Evolutionary conservation across 30 jellyfish, hydroid and myxozoan species (phyloP), one percentile per base, ranked within the genome.

Genomic region (Aurelia aurita complex sp. Pacific): DNA sequence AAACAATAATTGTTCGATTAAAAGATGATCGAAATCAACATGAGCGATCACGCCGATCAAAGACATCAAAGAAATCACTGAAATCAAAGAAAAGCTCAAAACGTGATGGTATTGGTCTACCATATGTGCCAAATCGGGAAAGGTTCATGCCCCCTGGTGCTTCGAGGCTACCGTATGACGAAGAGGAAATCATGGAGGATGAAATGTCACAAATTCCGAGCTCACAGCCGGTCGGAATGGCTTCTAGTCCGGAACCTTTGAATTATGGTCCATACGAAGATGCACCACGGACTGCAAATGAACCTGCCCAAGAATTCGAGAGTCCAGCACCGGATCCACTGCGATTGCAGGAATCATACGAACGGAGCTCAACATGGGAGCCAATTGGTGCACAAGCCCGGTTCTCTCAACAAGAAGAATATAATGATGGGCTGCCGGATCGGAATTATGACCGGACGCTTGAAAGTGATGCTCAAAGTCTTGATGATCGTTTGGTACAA

Each of bases 351-450:
- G 87, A 79, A 19, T 68, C 52, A 18, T 87, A 64, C 46, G 96
- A 87, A 72, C 55, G 90, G n/a, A 77, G 96, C 70, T 62, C 89
- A 10, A 64, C 85, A 7, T 87, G 96, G 96, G 90, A 87, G 83
- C 96, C 96, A 50, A 54, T 71, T 40, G 87, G 90, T 8, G 38
- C 81, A 57, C 74, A 40, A 15, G n/a, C 66, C 17, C 93, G 70
- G 54, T 84, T 84, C 87, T 38, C 59, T 38, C 50, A 57, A 32
- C 69, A 64, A 42, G 90, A 87, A 36, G 90, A 87, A 50, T 79
- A 64, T 66, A 70, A 69, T 63, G 57, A 67, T 43, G 96, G 96
- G 19, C 79, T 71, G 2, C 96, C 96, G 33, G 96, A 87, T 81
- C 82, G 68, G 14, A 70, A 87, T 71, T 87, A 87, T 65, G 90